Conservation (phyloP, 2,888 invertebrate genomes). For the Carpatolechia fugitivella region DNA sequence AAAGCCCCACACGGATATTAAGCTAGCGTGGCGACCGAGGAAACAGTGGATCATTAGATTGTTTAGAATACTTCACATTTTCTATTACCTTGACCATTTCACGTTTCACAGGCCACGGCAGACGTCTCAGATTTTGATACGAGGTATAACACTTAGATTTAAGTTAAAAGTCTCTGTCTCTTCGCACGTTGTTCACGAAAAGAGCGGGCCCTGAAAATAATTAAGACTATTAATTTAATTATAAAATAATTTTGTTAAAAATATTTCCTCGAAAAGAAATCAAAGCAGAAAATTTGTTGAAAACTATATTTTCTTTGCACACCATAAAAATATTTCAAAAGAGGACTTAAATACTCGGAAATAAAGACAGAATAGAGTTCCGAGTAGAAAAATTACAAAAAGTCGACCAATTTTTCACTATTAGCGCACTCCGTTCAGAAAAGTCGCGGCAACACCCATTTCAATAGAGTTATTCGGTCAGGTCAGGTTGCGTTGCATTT, state of each 20-base stretch:
- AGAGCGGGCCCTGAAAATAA: constrained; percentile 44
- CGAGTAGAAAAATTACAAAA: too few relatives aligned
- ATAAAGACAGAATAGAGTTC: too few relatives aligned
- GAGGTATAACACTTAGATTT: constrained; percentile 49
- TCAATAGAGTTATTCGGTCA: too few relatives aligned
- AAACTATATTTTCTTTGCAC: too few relatives aligned
- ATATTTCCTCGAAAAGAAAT: too few relatives aligned
- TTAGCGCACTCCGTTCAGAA: too few relatives aligned
- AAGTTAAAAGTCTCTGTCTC: constrained; percentile 42
- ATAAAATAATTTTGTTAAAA: too few relatives aligned
- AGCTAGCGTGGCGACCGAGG: constrained; percentile 69
- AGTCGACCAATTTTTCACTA: too few relatives aligned
- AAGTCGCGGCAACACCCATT: too few relatives aligned
- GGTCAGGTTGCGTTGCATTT: too few relatives aligned
- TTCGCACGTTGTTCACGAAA: constrained; percentile 68
- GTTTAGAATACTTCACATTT: constrained; percentile 51
- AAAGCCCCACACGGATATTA: constrained; percentile 66
- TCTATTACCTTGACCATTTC: constrained; percentile 78
- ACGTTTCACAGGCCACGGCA: constrained; percentile 33
- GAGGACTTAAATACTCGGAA: background rate
- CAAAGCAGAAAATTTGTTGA: too few relatives aligned
- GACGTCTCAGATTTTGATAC: constrained; percentile 47
- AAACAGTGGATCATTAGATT: constrained; percentile 55
- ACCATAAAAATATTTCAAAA: background rate
- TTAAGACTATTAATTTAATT: constrained; percentile 11